These are phyloP conservation scores for Cercopithecus hamlyni DNA, from an alignment of 2,797 vertebrate genomes.

Conservation along the genomic window DNA sequence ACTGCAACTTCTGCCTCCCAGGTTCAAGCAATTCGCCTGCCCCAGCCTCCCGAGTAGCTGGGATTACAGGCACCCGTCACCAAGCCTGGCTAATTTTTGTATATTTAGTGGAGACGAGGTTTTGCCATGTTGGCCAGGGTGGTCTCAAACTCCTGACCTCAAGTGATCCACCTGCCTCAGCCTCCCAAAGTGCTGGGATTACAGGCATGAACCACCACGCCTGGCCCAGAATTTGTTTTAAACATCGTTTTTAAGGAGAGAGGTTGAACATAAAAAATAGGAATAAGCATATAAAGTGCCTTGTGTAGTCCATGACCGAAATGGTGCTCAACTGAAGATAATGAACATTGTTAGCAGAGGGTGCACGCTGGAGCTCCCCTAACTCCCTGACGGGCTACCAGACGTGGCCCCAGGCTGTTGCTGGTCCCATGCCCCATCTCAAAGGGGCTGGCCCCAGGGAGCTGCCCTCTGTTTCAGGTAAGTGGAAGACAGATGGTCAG, in stretches of 20 bases:
- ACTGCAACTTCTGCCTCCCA: neutral
- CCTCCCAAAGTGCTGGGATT: neutral
- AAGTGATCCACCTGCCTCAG: neutral
- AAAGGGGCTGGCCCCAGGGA: neutral
- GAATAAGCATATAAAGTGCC: neutral
- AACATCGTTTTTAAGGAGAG: neutral
- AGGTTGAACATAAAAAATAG: neutral
- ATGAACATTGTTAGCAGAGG: accelerated
- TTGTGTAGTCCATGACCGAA: neutral
- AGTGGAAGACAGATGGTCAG: neutral
- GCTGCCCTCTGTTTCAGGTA: neutral
- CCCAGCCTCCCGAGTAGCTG: no score
- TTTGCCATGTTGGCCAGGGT: neutral
- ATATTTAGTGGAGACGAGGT: neutral
- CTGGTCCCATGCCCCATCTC: neutral
- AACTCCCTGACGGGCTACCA: neutral
- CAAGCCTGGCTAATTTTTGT: no score
- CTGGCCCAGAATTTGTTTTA: neutral
- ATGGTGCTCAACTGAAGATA: neutral
- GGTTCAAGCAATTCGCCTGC: neutral
- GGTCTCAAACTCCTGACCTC: neutral
- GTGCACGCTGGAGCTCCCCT: no score
- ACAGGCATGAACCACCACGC: neutral
- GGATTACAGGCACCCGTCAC: no score
- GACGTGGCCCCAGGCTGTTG: no score